Evolutionary conservation across 2,797 vertebrate genomes (phyloP).

Genomic region (Capromys pilorides): DNA sequence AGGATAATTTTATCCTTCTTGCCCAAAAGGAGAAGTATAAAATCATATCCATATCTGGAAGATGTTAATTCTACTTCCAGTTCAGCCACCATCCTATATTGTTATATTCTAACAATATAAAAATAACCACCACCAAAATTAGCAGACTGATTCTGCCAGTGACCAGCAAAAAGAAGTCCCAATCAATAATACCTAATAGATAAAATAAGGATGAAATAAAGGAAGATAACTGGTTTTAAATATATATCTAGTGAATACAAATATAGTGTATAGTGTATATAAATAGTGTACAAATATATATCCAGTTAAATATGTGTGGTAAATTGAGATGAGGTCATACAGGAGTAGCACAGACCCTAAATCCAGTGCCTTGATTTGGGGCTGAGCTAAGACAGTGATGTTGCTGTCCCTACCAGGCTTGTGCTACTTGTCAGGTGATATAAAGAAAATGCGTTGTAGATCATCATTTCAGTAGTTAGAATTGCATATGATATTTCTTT

Average conservation of each 20-base stretch:
- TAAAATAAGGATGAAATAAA: neutral
- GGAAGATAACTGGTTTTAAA: neutral
- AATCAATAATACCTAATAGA: neutral
- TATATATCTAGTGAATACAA: neutral
- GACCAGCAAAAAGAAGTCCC: neutral
- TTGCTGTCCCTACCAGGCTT: neutral
- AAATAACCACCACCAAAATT: constrained; percentile 14
- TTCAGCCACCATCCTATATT: neutral
- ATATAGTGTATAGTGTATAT: neutral
- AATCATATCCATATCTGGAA: neutral
- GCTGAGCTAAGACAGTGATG: neutral
- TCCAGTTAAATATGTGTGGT: neutral
- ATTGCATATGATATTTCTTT: neutral
- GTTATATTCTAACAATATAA: neutral
- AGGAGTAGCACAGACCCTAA: neutral
- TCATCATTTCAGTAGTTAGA: neutral
- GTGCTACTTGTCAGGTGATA: neutral
- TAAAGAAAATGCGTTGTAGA: neutral
- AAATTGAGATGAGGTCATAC: neutral
- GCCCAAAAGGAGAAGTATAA: neutral
- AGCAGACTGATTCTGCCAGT: neutral
- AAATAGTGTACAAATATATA: too few species aligned
- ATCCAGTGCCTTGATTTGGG: neutral
- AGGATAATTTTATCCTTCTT: neutral
- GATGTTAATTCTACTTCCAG: neutral